These are phyloP conservation scores for Zaprionus camerounensis DNA, from an alignment of 1,140 invertebrate genomes.

Conservation along the genomic window DNA sequence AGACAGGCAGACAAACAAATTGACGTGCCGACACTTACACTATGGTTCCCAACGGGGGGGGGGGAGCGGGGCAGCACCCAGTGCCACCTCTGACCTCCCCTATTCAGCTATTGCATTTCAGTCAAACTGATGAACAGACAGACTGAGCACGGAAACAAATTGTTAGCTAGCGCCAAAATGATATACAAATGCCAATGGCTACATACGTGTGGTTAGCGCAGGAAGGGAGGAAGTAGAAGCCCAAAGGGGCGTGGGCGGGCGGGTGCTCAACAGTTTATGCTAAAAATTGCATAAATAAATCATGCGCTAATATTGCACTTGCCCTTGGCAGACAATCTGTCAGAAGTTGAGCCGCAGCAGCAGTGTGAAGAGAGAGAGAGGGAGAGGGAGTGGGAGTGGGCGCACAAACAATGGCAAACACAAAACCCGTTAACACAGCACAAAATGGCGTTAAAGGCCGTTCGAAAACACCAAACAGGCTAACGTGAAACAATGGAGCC, in stretches of 20 bases:
- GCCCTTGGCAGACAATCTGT: slow-evolving; percentile 78
- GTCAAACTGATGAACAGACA: slow-evolving; percentile 23
- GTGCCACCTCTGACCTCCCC: background rate
- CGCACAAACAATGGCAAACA: slow-evolving; percentile 44
- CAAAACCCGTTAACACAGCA: slow-evolving; percentile 58
- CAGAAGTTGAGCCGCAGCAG: slow-evolving; percentile 50
- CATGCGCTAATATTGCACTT: slow-evolving; percentile 84
- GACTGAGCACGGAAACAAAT: slow-evolving; percentile 59
- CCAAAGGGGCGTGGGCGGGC: background rate
- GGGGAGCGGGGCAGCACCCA: background rate
- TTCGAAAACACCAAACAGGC: slow-evolving; percentile 53
- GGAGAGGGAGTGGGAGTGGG: background rate
- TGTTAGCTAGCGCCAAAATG: slow-evolving; percentile 67
- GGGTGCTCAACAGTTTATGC: slow-evolving; percentile 43
- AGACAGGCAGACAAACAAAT: slow-evolving; percentile 70
- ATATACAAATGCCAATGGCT: slow-evolving; percentile 72
- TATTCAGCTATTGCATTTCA: slow-evolving; percentile 55
- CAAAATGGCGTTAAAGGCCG: slow-evolving; percentile 81
- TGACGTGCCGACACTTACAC: slow-evolving; percentile 75
- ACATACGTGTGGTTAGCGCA: background rate
- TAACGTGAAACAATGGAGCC: slow-evolving; percentile 39
- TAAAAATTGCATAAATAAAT: slow-evolving; percentile 84
- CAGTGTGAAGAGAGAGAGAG: background rate
- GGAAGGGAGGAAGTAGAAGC: slow-evolving; percentile 4
- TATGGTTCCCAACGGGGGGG: slow-evolving; percentile 28